Evolutionary conservation across 2,113 vertebrate species (phyloP).

Genomic region (Xyrauchen texanus): DNA sequence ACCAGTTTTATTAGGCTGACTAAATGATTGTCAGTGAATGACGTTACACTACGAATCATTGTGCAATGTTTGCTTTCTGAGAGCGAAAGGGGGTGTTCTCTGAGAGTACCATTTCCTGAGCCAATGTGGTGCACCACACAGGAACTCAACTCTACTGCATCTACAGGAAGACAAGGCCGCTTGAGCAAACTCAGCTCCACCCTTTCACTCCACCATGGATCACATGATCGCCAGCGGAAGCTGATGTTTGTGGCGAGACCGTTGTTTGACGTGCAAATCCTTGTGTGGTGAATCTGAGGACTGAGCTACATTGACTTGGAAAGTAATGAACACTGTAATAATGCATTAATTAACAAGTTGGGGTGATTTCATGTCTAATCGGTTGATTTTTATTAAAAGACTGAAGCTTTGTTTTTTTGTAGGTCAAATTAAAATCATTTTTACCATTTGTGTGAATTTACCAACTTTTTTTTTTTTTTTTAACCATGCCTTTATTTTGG

Average conservation of each 20-base stretch:
- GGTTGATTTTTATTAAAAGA: too few species aligned
- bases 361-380: too few species aligned
- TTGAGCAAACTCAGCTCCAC: conserved; percentile 45
- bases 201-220: conserved; percentile 16
- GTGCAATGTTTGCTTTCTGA: background rate
- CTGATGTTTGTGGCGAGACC: conserved; percentile 24
- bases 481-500: too few species aligned
- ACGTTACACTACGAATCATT: conserved; percentile 1
- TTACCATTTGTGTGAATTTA: too few species aligned
- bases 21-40: background rate
- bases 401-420: too few species aligned
- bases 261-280: background rate
- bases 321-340: too few species aligned
- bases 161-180: conserved; percentile 55
- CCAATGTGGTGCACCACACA: conserved; percentile 53
- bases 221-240: conserved; percentile 2
- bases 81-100: conserved; percentile 4
- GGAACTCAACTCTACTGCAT: conserved; percentile 37
- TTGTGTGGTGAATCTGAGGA: background rate
- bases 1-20: background rate
- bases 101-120: conserved; percentile 66
- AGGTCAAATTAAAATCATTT: too few species aligned
- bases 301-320: too few species aligned
- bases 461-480: too few species aligned
- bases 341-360: too few species aligned